Evolutionary conservation across 2,113 vertebrate species (phyloP).

Genomic region (Brachionichthys hirsutus): DNA sequence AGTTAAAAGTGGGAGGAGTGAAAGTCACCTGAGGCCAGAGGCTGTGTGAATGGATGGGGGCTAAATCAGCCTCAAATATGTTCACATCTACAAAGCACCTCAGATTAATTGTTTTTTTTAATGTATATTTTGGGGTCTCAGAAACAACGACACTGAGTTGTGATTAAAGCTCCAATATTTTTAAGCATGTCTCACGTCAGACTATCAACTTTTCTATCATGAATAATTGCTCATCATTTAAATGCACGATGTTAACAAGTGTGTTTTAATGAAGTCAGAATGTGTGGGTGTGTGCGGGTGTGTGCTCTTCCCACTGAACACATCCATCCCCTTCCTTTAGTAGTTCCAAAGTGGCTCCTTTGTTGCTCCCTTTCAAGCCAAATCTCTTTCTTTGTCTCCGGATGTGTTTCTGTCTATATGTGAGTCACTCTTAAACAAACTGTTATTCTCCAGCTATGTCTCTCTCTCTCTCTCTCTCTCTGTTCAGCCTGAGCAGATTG

Average conservation of each 20-base stretch:
- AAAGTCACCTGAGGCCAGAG: conserved; percentile 53
- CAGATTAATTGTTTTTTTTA: too few relatives aligned
- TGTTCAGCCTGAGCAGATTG: conserved; percentile 53
- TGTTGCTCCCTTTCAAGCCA: conserved; percentile 22
- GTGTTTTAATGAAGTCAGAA: conserved; percentile 5
- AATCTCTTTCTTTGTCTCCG: conserved; percentile 34
- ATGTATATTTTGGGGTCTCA: too few relatives aligned
- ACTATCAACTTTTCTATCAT: background rate
- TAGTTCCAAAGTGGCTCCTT: conserved; percentile 44
- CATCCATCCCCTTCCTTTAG: conserved; percentile 18
- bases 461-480: conserved; percentile 30
- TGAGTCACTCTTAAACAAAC: conserved; percentile 40
- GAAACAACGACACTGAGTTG: background rate
- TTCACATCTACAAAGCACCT: conserved; percentile 21
- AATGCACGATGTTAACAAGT: conserved; percentile 1
- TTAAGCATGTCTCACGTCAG: background rate
- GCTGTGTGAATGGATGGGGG: conserved; percentile 31
- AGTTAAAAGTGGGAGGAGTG: conserved; percentile 31
- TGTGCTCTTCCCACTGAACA: conserved; percentile 8
- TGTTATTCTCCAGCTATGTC: conserved; percentile 24
- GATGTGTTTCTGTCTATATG: conserved; percentile 31
- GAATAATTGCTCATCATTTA: too few relatives aligned
- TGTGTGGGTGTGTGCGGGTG: conserved; percentile 3
- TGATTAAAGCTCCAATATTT: background rate
- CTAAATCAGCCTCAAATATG: conserved; percentile 55